Conservation (phyloP, 1,140 invertebrate genomes). For the Drosophila tsacasi region DNA sequence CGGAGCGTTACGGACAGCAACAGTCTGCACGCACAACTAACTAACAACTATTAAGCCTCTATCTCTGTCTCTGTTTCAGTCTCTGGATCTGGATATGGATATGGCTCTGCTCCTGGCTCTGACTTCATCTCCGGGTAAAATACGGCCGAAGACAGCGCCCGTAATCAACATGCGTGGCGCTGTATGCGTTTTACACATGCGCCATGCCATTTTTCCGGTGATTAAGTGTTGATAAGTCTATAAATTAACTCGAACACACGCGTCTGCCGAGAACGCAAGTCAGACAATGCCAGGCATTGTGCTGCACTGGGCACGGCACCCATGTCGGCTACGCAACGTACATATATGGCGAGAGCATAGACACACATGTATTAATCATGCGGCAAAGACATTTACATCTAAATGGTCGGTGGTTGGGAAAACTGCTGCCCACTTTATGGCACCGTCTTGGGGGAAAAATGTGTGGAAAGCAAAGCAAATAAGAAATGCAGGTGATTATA, state of each 20-base stretch:
- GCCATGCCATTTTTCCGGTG: constrained; percentile 79
- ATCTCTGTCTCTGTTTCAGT: constrained; percentile 8
- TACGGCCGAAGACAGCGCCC: constrained; percentile 42
- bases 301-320: constrained; percentile 12
- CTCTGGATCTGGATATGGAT: constrained; percentile 21
- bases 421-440: constrained; percentile 59
- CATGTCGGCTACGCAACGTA: constrained; percentile 36
- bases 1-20: constrained; percentile 46
- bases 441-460: not conserved
- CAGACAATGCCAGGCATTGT: constrained; percentile 30
- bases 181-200: constrained; percentile 61
- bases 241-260: constrained; percentile 79
- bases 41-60: constrained; percentile 82
- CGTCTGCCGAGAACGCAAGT: constrained; percentile 36
- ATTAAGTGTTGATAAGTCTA: constrained; percentile 84
- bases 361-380: constrained; percentile 67
- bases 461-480: constrained; percentile 37
- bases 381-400: constrained; percentile 51
- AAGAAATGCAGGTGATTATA: constrained; percentile 39
- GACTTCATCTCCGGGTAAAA: constrained; percentile 57
- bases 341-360: constrained; percentile 15
- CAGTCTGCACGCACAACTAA: constrained; percentile 74
- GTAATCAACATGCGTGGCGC: constrained; percentile 80
- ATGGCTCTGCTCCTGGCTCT: constrained; percentile 16
- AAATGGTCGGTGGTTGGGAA: constrained; percentile 17